Evolutionary conservation across 2,888 invertebrate species (phyloP).

Genomic region (Hipparchia sbordonii): DNA sequence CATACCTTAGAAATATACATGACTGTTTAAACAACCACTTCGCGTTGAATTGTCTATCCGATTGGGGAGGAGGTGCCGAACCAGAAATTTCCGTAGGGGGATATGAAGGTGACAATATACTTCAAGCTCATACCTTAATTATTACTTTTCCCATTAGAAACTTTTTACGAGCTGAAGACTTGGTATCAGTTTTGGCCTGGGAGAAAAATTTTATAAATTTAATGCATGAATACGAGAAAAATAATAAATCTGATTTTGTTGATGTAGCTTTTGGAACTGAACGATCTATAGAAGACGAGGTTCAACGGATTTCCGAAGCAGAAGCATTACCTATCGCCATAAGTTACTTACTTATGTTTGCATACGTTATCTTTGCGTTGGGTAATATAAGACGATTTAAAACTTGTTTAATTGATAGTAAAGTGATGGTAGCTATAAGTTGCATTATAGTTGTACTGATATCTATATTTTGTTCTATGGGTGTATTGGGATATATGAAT

Average conservation of each 20-base stretch:
- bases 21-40: constrained; percentile 72
- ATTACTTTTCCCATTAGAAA: constrained; percentile 92
- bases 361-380: constrained; percentile 93
- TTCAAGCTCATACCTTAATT: constrained; percentile 82
- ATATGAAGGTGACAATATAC: constrained; percentile 68
- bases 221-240: constrained; percentile 81
- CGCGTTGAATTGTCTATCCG: constrained; percentile 86
- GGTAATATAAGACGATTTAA: constrained; percentile 87
- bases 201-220: constrained; percentile 88
- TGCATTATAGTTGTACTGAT: constrained; percentile 93
- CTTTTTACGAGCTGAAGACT: constrained; percentile 80
- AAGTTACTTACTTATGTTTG: constrained; percentile 96
- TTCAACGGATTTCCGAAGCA: constrained; percentile 92
- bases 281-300: constrained; percentile 95
- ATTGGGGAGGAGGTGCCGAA: constrained; percentile 94
- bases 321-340: constrained; percentile 92
- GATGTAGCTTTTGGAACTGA: constrained; percentile 91
- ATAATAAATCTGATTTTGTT: constrained; percentile 82
- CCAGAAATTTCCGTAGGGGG: constrained; percentile 94
- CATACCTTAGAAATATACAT: constrained; percentile 65
- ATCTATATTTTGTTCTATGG: constrained; percentile 93
- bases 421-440: constrained; percentile 90
- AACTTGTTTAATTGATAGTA: constrained; percentile 87
- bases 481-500: constrained; percentile 91
- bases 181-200: constrained; percentile 87